Conservation (phyloP, 1,140 invertebrate genomes). For the Drosophila micromelanica region DNA sequence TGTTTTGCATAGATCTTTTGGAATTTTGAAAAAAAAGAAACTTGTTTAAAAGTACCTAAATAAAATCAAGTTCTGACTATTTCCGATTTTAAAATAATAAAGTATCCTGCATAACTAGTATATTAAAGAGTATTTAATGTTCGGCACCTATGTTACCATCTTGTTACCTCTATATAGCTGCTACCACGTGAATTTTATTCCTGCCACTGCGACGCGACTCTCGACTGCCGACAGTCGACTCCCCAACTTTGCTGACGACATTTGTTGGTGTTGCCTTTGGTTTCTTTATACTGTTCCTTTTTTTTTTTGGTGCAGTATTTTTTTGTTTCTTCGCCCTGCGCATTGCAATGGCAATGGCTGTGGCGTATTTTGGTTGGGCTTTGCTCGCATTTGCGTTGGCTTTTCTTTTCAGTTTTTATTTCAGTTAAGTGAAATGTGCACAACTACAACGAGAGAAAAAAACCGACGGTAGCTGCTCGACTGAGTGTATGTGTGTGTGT, state of each 20-base stretch:
- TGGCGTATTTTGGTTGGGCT: slow-evolving; percentile 67
- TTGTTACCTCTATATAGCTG: slow-evolving; percentile 6
- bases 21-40: no score
- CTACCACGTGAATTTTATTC: slow-evolving; percentile 71
- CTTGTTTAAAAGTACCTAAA: no score
- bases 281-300: slow-evolving; percentile 23
- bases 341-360: slow-evolving; percentile 27
- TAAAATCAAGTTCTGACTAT: no score
- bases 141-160: not conserved
- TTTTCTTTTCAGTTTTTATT: slow-evolving; percentile 82
- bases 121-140: slow-evolving; percentile 10
- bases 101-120: no score
- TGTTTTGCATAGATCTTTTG: no score
- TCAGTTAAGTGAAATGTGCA: slow-evolving; percentile 80
- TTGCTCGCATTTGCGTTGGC: slow-evolving; percentile 80
- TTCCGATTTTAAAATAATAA: no score
- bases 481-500: slow-evolving; percentile 24
- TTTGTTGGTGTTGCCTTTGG: slow-evolving; percentile 53
- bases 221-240: slow-evolving; percentile 33
- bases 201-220: slow-evolving; percentile 45
- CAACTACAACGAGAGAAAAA: slow-evolving; percentile 19
- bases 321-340: slow-evolving; percentile 20
- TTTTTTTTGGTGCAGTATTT: slow-evolving; percentile 29
- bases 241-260: slow-evolving; percentile 64
- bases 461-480: slow-evolving; percentile 20